Evolutionary conservation across 2,113 vertebrate genomes (phyloP), one percentile per base, ranked within the genome.

Genomic region (Lepus timidus): DNA sequence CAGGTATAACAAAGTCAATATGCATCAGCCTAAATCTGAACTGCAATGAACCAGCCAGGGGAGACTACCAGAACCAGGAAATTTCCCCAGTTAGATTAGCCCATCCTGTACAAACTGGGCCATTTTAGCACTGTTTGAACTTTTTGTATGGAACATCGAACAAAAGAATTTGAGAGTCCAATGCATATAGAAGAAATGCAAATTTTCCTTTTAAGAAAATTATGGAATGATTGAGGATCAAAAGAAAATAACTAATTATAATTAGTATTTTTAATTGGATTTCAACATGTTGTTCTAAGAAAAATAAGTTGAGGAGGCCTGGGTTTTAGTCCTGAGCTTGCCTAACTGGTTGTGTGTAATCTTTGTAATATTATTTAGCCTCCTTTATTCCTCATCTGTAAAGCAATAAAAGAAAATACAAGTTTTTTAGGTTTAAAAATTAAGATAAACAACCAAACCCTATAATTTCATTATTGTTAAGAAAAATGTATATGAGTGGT

Each of bases 391-490:
- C 29, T 33, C 9, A 83, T 74, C 14, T 29, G n/a, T 36, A n/a
- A 85, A 68, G 58, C 55, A 61, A 68, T 64, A 9, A 58, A 74
- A 93, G 31, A 93, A 95, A 85, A 25, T 79, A 62, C 7, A 36
- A 79, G 4, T 4, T 86, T 90, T 55, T 52, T 90, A 90, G 19
- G n/a, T n/a, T 79, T 83, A 68, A 80, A 92, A 92, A 71, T 62
- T 31, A 14, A 44, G 75, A 75, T 44, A 74, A 71, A 80, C 6
- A 27, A 20, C 16, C 36, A 23, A 83, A 90, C 62, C 14, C 9
- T n/a, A 22, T 75, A 76, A 71, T 13, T 29, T 11, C 58, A 19
- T 76, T 44, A 74, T 94, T 91, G 20, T 75, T 84, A 64, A 55
- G 19, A 52, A 1, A 90, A 83, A 86, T n/a, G 16, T 14, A 13